Base-by-base conservation (phyloP, 2,888 invertebrate genomes). In the Drosophila kambysellisi region DNA sequence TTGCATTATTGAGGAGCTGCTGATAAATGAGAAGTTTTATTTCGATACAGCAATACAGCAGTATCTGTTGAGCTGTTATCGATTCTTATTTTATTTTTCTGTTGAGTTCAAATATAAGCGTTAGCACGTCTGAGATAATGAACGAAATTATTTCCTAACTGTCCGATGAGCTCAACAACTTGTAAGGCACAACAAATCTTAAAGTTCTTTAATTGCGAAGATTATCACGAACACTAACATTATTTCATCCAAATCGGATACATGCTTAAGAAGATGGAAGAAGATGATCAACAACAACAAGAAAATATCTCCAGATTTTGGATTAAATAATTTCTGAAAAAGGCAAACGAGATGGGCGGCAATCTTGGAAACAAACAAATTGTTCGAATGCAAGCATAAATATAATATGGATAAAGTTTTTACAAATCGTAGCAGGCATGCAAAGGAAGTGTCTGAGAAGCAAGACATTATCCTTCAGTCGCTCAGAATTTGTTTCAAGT, bases 401-500 rank as follows among this genome's bases (percentile, higher is more conserved):
- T 41, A n/a, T 4, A 41, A 41, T 11, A 20, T 11, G 2, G n/a
- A 41, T 11, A 20, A 20, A 11, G 11, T 25, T 48, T 15, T 12
- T 2, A 7, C 15, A 48, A 30, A n/a, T 17, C 8, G 11, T 5
- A 20, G 43, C 20, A 43, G 20, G 20, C 43, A 11, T 43, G 5
- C 2, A 20, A 20, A 11, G 5, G 11, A 20, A 43, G 43, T 43
- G 9, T 5, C 20, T 43, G 2, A 5, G 20, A 43, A 20, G 20
- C 30, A 52, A 15, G 39, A 48, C 20, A 12, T 56, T 17, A 33
- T 59, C 58, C 50, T 76, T 66, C 52, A 72, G 53, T 72, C 67
- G 48, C 65, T 76, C 72, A 52, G 63, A 65, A 71, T 54, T 64
- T 17, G 54, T 64, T 61, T 76, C 35, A 7, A 37, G 37, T 37